These are phyloP conservation scores for Heliconius charithonia DNA, from an alignment of 2,888 invertebrate species.

Conservation along the genomic window DNA sequence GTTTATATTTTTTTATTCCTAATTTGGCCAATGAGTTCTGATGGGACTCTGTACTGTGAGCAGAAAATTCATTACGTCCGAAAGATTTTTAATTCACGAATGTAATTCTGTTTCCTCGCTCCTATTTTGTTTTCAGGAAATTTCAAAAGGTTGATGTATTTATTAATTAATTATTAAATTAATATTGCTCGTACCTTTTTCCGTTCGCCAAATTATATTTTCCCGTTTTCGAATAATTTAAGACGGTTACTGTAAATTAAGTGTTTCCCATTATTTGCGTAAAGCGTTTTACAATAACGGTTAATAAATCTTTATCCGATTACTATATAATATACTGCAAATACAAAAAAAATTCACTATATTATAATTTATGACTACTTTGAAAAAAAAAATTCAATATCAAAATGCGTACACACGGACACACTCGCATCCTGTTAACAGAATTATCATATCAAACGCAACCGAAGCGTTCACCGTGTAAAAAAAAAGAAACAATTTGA, in stretches of 20 bases:
- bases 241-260: slow-evolving; percentile 2
- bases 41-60: slow-evolving; percentile 19
- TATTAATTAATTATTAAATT: slow-evolving; percentile 32
- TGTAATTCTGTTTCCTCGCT: slow-evolving; percentile 15
- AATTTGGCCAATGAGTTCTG: slow-evolving; percentile 61
- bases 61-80: slow-evolving; percentile 30
- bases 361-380: slow-evolving; percentile 27
- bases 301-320: too few species aligned
- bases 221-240: slow-evolving; percentile 18
- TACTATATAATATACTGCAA: neutral
- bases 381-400: slow-evolving; percentile 58
- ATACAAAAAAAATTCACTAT: neutral
- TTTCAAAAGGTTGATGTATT: slow-evolving; percentile 29
- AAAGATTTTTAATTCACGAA: slow-evolving; percentile 28
- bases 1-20: slow-evolving; percentile 71
- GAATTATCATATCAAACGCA: slow-evolving; percentile 82
- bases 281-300: neutral
- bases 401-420: slow-evolving; percentile 73
- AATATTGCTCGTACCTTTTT: slow-evolving; percentile 22
- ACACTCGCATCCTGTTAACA: slow-evolving; percentile 72
- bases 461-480: slow-evolving; percentile 68
- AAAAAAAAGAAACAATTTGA: slow-evolving; percentile 70
- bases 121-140: slow-evolving; percentile 19
- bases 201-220: slow-evolving; percentile 17
- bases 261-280: neutral